Base-by-base conservation (phyloP, 2,797 vertebrate species). In the Spea hammondii region DNA sequence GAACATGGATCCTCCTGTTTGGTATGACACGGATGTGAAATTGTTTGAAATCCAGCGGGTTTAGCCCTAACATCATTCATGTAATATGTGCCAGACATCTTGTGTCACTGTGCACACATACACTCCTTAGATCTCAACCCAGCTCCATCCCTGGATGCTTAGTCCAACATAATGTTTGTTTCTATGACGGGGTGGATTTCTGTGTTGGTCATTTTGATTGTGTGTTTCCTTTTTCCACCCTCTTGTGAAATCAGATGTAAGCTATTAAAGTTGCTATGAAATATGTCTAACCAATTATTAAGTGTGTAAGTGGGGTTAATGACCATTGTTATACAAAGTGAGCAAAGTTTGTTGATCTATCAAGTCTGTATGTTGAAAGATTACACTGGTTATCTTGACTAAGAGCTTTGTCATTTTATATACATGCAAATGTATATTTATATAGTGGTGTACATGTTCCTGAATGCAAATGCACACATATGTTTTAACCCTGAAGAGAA, bases 1-100 rank as follows among this genome's bases (percentile, higher is more conserved):
- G 77, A 99, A 99, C 5, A 96, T 98, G 92, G 97, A 99, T 89
- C 97, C 97, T 4, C 97, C 97, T 0, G 94, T 99, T 86, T 99
- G 97, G 97, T 99, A 99, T 10, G 97, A 99, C 88, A 99, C 97
- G 0, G 97, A 99, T 0, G 97, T 99, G 79, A 97, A 96, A 78
- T 94, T 99, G 53, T 99, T 99, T 88, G 97, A 99, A 90, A 99
- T 99, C 85, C 97, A 99, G 85, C 93, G 94, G 84, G 97, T 99
- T 91, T 99, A 93, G 88, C 85, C 17, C 46, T 12, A 5, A 67
- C 54, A 53, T 73, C 54, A 11, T 44, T 12, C 70, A 75, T n/a
- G 66, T 66, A 10, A 50, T 10, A 8, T 4, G 2, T 50, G 45
- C 12, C 72, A 5, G 9, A 1, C 8, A 17, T 17, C 10, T 62